These are phyloP conservation scores for Ridgeia piscesae DNA, from an alignment of 1,140 invertebrate genomes.

Conservation along the genomic window DNA sequence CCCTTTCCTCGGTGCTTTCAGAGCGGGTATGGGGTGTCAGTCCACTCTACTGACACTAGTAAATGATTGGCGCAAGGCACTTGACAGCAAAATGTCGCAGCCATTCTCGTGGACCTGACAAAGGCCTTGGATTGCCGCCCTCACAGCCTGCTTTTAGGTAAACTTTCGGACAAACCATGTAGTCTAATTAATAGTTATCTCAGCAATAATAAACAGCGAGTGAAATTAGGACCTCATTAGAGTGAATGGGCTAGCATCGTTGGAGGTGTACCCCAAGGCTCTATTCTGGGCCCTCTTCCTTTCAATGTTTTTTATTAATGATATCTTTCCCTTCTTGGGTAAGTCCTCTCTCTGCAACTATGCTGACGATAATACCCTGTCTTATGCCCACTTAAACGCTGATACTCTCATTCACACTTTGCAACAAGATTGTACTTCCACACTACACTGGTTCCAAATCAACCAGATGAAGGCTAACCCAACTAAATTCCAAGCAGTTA, in stretches of 20 bases:
- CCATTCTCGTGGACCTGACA: constrained; percentile 25
- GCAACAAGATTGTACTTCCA: no score
- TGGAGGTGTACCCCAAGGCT: not conserved
- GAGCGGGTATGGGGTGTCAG: not conserved
- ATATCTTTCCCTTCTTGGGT: no score
- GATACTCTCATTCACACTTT: no score
- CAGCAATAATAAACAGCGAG: not conserved
- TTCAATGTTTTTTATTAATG: no score
- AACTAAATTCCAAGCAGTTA: no score
- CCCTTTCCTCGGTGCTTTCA: constrained; percentile 17
- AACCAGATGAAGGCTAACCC: no score
- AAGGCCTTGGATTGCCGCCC: constrained; percentile 28
- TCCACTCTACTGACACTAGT: constrained; percentile 8
- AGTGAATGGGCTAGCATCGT: not conserved
- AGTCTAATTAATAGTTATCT: not conserved
- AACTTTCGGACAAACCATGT: constrained; percentile 19
- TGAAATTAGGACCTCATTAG: not conserved
- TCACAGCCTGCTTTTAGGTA: constrained; percentile 12
- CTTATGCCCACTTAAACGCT: no score
- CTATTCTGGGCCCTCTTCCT: not conserved
- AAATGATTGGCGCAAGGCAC: constrained; percentile 20
- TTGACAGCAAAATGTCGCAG: constrained; percentile 15
- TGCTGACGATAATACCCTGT: no score
- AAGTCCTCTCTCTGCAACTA: no score
- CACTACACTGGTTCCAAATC: no score